Evolutionary conservation across 2,797 vertebrate species (phyloP).

Genomic region (Arctocebus calabarensis): DNA sequence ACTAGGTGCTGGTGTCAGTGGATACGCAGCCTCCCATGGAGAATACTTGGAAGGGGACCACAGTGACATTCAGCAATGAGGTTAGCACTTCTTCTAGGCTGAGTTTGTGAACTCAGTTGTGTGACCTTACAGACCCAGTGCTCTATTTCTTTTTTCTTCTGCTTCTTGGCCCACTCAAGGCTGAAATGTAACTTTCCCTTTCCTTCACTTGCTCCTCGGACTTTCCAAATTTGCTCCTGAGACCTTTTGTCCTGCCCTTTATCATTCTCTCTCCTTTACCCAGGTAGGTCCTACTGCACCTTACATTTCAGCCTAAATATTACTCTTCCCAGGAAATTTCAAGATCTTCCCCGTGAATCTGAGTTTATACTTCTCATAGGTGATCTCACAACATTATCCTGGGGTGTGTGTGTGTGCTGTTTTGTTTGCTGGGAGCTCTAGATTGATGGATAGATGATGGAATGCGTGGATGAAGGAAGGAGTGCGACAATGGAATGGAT

Average conservation of each 20-base stretch:
- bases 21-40: too few relatives aligned
- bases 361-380: background rate
- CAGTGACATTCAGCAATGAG: too few relatives aligned
- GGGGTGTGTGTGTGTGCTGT: background rate
- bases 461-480: background rate
- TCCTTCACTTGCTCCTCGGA: background rate
- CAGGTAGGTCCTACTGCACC: background rate
- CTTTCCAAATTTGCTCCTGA: background rate
- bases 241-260: background rate
- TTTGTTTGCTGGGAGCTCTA: background rate
- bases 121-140: accelerated
- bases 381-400: background rate
- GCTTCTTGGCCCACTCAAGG: background rate
- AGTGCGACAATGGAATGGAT: too few relatives aligned
- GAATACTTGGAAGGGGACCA: too few relatives aligned
- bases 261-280: background rate
- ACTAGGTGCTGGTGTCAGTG: too few relatives aligned
- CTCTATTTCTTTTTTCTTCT: background rate
- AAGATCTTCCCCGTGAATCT: background rate
- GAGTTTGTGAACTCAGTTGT: too few relatives aligned
- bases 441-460: background rate
- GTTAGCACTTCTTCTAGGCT: too few relatives aligned
- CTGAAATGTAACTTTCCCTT: background rate
- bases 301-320: background rate
- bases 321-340: background rate